phyloP scores from a whole-genome alignment of 2,888 invertebrate genomes.

The Abrostola triplasia region DNA sequence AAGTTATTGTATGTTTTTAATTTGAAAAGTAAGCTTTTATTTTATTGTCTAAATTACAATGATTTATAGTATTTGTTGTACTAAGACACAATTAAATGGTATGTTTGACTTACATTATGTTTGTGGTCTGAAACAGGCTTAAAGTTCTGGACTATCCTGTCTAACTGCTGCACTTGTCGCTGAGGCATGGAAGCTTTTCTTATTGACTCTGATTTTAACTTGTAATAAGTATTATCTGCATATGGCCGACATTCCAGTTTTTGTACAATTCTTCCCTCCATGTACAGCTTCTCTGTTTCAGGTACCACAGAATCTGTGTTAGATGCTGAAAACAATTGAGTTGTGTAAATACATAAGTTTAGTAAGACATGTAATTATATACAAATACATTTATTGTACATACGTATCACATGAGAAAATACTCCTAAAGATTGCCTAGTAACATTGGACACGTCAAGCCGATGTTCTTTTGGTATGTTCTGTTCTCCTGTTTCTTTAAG shows the following conservation, averaged over 20 bases:
- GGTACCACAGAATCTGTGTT: slow-evolving; percentile 91
- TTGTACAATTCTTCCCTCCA: slow-evolving; percentile 99
- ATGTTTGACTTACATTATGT: slow-evolving; percentile 91
- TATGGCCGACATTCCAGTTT: slow-evolving; percentile 97
- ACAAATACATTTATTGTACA: slow-evolving; percentile 66
- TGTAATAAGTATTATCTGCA: slow-evolving; percentile 96
- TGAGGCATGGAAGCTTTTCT: slow-evolving; percentile 95
- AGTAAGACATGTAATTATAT: neutral
- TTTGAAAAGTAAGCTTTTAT: neutral
- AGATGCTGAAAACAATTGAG: slow-evolving; percentile 79
- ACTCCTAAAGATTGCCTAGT: slow-evolving; percentile 97
- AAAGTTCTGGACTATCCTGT: slow-evolving; percentile 95
- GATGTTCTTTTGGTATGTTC: slow-evolving; percentile 96
- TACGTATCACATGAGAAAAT: slow-evolving; percentile 95
- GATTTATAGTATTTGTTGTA: neutral
- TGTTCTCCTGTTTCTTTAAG: slow-evolving; percentile 93
- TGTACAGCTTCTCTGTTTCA: slow-evolving; percentile 94
- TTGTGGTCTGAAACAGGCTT: slow-evolving; percentile 98
- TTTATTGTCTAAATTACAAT: neutral
- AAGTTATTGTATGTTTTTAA: no score
- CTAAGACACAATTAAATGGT: neutral
- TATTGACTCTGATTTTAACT: slow-evolving; percentile 95
- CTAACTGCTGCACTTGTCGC: slow-evolving; percentile 95
- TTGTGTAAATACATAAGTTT: no score
- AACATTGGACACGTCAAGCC: slow-evolving; percentile 96